phyloP scores from a whole-genome alignment of 2,888 invertebrate genomes.

The Germaria angustata region DNA sequence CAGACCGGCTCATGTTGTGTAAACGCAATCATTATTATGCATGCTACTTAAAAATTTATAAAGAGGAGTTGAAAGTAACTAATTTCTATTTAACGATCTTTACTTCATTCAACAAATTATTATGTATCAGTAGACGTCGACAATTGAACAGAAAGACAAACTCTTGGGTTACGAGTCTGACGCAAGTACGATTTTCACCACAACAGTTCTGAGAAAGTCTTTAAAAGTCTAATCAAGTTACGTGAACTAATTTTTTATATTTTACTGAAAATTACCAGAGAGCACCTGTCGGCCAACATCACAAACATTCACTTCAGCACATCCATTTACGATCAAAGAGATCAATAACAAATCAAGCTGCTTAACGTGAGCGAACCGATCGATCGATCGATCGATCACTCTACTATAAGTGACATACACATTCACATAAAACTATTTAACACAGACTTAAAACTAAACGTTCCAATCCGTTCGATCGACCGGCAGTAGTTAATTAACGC shows the following conservation, averaged over 20 bases:
- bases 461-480: conserved; percentile 68
- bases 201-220: conserved; percentile 62
- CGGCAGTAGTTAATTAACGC: conserved; percentile 79
- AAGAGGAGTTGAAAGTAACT: conserved; percentile 28
- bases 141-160: conserved; percentile 53
- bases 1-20: background rate
- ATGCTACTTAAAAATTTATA: background rate
- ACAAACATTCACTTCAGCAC: conserved; percentile 65
- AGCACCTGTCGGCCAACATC: conserved; percentile 71
- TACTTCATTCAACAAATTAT: conserved; percentile 62
- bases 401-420: conserved; percentile 46
- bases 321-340: conserved; percentile 65
- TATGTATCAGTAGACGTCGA: conserved; percentile 31
- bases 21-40: conserved; percentile 17
- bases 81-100: conserved; percentile 23
- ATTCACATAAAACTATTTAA: conserved; percentile 8
- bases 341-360: conserved; percentile 64
- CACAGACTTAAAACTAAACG: conserved; percentile 30
- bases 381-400: conserved; percentile 14
- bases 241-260: conserved; percentile 63
- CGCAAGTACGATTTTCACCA: conserved; percentile 51
- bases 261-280: conserved; percentile 50
- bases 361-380: conserved; percentile 42
- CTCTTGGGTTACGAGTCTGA: conserved; percentile 62
- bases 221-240: conserved; percentile 67